Evolutionary conservation across 2,888 invertebrate species (phyloP), one percentile per base, ranked within the genome.

Genomic region (Copidosoma aretas): DNA sequence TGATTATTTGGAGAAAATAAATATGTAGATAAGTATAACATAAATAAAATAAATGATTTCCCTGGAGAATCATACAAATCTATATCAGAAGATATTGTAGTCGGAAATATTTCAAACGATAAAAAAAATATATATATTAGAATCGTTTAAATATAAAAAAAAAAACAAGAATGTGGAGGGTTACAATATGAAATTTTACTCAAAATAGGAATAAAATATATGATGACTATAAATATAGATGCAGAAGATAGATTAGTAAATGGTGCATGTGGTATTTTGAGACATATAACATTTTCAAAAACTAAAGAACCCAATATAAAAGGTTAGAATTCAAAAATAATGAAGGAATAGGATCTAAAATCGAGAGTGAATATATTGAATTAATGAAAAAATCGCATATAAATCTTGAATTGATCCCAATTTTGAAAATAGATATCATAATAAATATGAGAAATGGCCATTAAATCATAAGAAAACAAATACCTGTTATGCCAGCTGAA

Each of bases 401-500:
- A 24, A 10, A 15, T 49, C 24, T 14, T 10, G 14, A 60, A 17
- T n/a, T 24, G 4, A 39, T 51, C 12, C 49, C 22, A 49, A 60
- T 51, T 24, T 12, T 25, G n/a, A 52, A 58, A 58, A 64, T 15
- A 19, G 12, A n/a, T 14, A 8, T 25, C 5, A 0, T 24, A 19
- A n/a, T 22, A 41, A 60, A 21, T 58, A 64, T 21, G 19, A 64
- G 25, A 21, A 15, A 32, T 4, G 15, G 25, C 22, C 24, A 4
- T 21, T 12, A 66, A 46, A 10, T 54, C n/a, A 21, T 39, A 15
- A 59, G 68, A 24, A 25, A 64, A 51, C 68, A 66, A 68, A 68
- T 68, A 39, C 68, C 68, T 14, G 15, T 68, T 24, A 61, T 54
- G 25, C 66, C 68, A 1, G 71, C 71, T 46, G 68, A 71, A 68